Evolutionary conservation across 1,140 invertebrate genomes (phyloP), one percentile per base, ranked within the genome.

Genomic region (Euglossa dilemma): DNA sequence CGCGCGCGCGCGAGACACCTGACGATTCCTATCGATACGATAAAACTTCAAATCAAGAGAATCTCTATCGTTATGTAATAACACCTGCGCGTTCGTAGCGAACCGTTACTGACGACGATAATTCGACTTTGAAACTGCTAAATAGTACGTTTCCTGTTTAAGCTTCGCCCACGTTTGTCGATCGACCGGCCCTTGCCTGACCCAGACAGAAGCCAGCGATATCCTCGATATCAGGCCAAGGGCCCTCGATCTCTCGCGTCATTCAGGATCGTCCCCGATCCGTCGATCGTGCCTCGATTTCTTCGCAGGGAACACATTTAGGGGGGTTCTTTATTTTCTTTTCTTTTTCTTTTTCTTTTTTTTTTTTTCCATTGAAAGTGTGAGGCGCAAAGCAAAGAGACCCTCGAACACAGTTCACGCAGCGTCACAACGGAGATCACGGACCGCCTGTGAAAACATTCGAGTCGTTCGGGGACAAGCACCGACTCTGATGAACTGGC

Each of bases 201-300:
- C 54, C 75, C 5, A 20, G 52, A 54, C 25, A 23, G 43, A n/a
- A 63, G 71, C 25, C 54, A n/a, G 45, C 20, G 28, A 47, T 50
- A 56, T 59, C 45, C 23, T 43, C n/a, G 11, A 6, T 63, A 81
- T 82, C 72, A 56, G 14, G 20, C 8, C 67, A 52, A 67, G 69
- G 80, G 67, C 45, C 63, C 59, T n/a, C 20, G 50, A 59, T 50
- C 50, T 43, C 16, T 14, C 16, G 12, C 9, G 36, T 50, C 43
- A 23, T 57, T 76, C 80, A 57, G 63, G 73, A 76, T 67, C 69
- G 67, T 76, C 67, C 57, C 28, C 76, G 85, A 85, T 76, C 71
- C 25, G 45, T 52, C 70, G 64, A 63, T 70, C 45, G n/a, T 63
- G 20, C 45, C n/a, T 66, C 45, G 52, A 14, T 61, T 9, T 66